Percentiles rank a stretch among this genome's conserved stretches.
Evolutionary conservation across 2,888 invertebrate genomes (phyloP).

Genomic region (Macropis europaea): DNA sequence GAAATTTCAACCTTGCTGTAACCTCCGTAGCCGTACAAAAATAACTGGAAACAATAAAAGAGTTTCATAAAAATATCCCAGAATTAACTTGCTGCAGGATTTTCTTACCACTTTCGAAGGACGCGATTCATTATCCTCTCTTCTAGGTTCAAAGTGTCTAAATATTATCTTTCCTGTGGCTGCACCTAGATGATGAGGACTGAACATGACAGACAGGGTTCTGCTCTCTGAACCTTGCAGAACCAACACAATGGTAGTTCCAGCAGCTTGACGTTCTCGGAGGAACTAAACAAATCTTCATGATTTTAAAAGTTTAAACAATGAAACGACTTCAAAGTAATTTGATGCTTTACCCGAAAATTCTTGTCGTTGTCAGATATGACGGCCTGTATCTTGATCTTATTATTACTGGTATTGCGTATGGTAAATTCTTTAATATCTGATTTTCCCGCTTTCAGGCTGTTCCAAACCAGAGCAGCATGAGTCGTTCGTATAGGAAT

Average conservation of each 20-base stretch:
- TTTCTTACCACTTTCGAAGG: slow-evolving; percentile 52
- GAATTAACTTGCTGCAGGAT: neutral
- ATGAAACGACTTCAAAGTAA: neutral
- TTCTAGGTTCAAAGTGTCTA: slow-evolving; percentile 77
- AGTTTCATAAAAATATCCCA: slow-evolving; percentile 1
- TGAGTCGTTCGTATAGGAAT: slow-evolving; percentile 82
- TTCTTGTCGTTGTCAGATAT: slow-evolving; percentile 76
- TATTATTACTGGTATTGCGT: slow-evolving; percentile 82
- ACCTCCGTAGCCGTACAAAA: slow-evolving; percentile 84
- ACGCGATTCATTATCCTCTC: slow-evolving; percentile 49
- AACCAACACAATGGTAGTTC: slow-evolving; percentile 75
- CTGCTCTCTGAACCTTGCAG: slow-evolving; percentile 83
- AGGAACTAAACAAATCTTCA: slow-evolving; percentile 65
- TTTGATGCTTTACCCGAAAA: slow-evolving; percentile 76
- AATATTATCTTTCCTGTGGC: slow-evolving; percentile 82
- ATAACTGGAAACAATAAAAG: slow-evolving; percentile 68
- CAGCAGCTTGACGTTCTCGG: slow-evolving; percentile 68
- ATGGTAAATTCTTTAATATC: slow-evolving; percentile 82
- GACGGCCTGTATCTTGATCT: slow-evolving; percentile 81
- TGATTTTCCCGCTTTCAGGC: slow-evolving; percentile 82
- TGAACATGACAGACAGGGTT: slow-evolving; percentile 81
- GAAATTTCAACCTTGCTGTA: slow-evolving; percentile 81
- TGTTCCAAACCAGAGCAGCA: slow-evolving; percentile 83
- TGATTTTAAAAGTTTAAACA: neutral
- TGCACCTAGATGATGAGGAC: slow-evolving; percentile 82